Evolutionary conservation across 2,113 vertebrate genomes (phyloP).

Genomic region (Potamarius usumacintae): DNA sequence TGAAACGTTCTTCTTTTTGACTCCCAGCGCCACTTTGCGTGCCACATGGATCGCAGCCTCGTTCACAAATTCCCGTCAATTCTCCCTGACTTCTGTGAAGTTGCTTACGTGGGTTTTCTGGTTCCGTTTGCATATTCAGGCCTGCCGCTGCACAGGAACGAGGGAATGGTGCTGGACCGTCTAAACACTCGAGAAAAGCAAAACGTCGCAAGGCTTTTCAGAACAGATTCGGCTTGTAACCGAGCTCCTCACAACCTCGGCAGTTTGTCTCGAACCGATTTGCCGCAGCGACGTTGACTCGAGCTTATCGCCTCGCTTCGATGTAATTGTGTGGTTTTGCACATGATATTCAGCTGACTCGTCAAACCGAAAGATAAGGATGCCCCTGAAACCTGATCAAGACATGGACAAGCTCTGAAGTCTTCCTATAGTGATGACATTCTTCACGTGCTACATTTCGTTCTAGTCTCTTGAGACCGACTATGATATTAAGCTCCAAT

Average conservation of each 20-base stretch:
- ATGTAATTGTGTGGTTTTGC: slow-evolving; percentile 31
- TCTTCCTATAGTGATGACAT: slow-evolving; percentile 60
- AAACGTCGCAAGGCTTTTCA: background rate
- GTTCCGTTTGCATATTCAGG: slow-evolving; percentile 66
- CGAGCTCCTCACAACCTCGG: background rate
- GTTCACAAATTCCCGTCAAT: slow-evolving; percentile 72
- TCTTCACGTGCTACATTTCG: slow-evolving; percentile 55
- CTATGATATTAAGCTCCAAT: slow-evolving; percentile 61
- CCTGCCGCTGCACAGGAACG: slow-evolving; percentile 44
- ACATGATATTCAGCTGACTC: slow-evolving; percentile 13
- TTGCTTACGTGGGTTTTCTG: slow-evolving; percentile 71
- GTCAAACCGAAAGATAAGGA: slow-evolving; percentile 19
- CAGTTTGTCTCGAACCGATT: slow-evolving; percentile 2
- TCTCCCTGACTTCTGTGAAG: slow-evolving; percentile 82
- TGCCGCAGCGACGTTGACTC: background rate
- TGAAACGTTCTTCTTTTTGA: slow-evolving; percentile 40
- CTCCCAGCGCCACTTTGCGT: slow-evolving; percentile 58
- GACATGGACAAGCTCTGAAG: slow-evolving; percentile 43
- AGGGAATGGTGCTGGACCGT: background rate
- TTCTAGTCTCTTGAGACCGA: slow-evolving; percentile 64
- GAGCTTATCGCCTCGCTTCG: slow-evolving; percentile 32
- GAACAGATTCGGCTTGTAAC: background rate
- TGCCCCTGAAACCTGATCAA: slow-evolving; percentile 37
- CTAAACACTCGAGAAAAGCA: background rate
- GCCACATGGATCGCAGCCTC: slow-evolving; percentile 64